Conservation (phyloP, 2,888 invertebrate genomes). For the Archips xylosteana region DNA sequence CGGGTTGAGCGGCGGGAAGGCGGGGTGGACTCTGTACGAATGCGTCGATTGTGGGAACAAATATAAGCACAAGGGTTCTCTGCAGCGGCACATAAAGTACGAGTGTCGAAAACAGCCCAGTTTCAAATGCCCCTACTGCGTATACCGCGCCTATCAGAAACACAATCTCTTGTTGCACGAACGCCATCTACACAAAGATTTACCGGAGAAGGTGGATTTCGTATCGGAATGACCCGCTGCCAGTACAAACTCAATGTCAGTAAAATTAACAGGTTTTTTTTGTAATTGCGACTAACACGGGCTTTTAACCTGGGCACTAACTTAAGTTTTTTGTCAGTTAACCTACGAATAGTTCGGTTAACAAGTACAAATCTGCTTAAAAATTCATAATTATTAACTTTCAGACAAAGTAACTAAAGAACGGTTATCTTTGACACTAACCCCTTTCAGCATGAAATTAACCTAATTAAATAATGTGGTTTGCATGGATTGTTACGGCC, state of each 20-base stretch:
- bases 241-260: constrained; percentile 69
- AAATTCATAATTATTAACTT: background rate
- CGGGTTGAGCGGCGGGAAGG: constrained; percentile 77
- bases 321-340: background rate
- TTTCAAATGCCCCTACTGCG: constrained; percentile 89
- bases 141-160: constrained; percentile 88
- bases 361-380: background rate
- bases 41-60: constrained; percentile 92
- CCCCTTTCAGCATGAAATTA: background rate
- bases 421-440: background rate
- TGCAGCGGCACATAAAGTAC: constrained; percentile 91
- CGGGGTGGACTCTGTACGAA: constrained; percentile 83
- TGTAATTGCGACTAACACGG: constrained; percentile 27
- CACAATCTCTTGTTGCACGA: constrained; percentile 85
- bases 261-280: constrained; percentile 49
- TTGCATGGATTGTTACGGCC: constrained; percentile 4
- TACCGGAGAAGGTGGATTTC: constrained; percentile 84
- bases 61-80: constrained; percentile 92
- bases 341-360: background rate
- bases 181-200: constrained; percentile 82
- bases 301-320: constrained; percentile 23
- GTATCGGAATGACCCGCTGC: constrained; percentile 80
- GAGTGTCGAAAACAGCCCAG: constrained; percentile 91
- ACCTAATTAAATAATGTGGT: constrained; percentile 1
- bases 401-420: background rate